Evolutionary conservation across 2,888 invertebrate species (phyloP).

Genomic region (Ernsta delagoae): DNA sequence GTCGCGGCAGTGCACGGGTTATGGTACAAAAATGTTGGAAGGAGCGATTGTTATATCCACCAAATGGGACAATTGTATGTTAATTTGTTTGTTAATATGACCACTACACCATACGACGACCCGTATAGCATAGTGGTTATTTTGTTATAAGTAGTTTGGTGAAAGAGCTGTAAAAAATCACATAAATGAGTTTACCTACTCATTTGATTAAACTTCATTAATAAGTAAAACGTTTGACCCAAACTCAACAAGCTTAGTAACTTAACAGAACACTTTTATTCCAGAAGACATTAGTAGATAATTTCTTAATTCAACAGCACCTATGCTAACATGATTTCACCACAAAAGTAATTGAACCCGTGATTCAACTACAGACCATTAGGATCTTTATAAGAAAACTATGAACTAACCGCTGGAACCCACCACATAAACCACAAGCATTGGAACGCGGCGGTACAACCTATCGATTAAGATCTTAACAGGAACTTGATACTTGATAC

Average conservation of each 20-base stretch:
- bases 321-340: neutral
- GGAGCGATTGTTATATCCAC: constrained; percentile 22
- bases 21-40: constrained; percentile 21
- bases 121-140: too few species aligned
- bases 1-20: constrained; percentile 21
- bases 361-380: neutral
- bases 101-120: too few species aligned
- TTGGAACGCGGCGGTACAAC: constrained; percentile 56
- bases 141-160: too few species aligned
- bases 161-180: too few species aligned
- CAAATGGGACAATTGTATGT: constrained; percentile 10
- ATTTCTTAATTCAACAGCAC: too few species aligned
- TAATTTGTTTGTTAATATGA: neutral
- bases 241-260: too few species aligned
- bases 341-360: neutral
- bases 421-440: constrained; percentile 21
- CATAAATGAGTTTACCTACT: too few species aligned
- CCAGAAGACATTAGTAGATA: too few species aligned
- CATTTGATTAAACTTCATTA: too few species aligned
- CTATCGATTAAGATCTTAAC: constrained; percentile 62
- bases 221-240: too few species aligned
- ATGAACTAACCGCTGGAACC: constrained; percentile 12
- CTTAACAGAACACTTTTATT: too few species aligned
- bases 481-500: constrained; percentile 58
- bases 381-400: neutral